Base-by-base conservation (phyloP, 1,140 invertebrate genomes). In the Megathymus violae region DNA sequence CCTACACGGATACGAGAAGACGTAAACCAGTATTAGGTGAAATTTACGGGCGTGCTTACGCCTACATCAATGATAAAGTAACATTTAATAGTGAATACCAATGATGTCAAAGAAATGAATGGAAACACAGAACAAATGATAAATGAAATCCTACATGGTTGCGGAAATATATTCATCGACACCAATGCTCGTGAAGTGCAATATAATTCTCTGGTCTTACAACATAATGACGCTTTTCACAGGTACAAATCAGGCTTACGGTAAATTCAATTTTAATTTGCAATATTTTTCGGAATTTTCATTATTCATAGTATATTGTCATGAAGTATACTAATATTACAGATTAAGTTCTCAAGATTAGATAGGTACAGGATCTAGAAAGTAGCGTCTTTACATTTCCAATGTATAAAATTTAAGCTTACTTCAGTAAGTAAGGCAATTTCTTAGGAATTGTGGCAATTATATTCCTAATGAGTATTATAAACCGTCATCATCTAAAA, bases 101-200 rank as follows among this genome's bases (percentile, higher is more conserved):
- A 78, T 78, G 62, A 54, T 75, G 78, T 79, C 76, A 77, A 70
- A 65, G 65, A 71, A 69, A 78, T 76, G 71, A 81, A 78, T 81
- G 68, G 67, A 64, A 46, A 66, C 56, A 61, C 36, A 46, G 47
- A 59, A 56, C 34, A 47, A 17, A 72, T 41, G 69, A 74, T 76
- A 75, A 74, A 78, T 74, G 48, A 44, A 69, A 67, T 72, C 25
- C 58, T 36, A 71, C 31, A 46, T 40, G 43, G 62, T 70, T 59
- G 64, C 67, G 64, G 61, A 76, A 69, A 74, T 51, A 71, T 71
- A 67, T 63, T 71, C 6, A 44, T 56, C 44, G 52, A 54, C 19
- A 16, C 36, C 38, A 25, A 27, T 50, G 27, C 27, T 15, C n/a
- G 13, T 15, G 27, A 25, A n/a, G 44, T n/a, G 16, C 11, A 10